Evolutionary conservation across 2,888 invertebrate genomes (phyloP), one percentile per base, ranked within the genome.

Genomic region (Drosophila emarginata): DNA sequence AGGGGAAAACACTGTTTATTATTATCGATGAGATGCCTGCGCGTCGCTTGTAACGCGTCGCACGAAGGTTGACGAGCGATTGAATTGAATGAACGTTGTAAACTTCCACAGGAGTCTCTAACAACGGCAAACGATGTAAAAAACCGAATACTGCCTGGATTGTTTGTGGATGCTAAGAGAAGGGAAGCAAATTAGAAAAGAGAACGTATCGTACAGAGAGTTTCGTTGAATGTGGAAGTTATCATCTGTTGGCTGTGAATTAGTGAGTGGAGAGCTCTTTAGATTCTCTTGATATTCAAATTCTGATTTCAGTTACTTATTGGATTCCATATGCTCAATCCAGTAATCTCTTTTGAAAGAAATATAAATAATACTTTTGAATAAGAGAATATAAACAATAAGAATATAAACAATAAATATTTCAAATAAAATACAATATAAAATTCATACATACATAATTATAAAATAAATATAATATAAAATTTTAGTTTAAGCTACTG

Each of bases 1-100:
- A 52, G n/a, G 61, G 36, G 12, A 4, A 45, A 45, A 45, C 14
- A n/a, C 9, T 60, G 32, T 26, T 5, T 14, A 40, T 12, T 21
- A 23, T 21, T 36, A 50, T 32, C 54, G 53, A n/a, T 40, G 23
- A 45, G 18, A 45, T 28, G 26, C 15, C 66, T 76, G 66, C 39
- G 28, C 66, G 71, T 67, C 64, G 76, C 66, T 68, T 87, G 88
- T 85, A 87, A 87, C 87, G 80, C 74, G 78, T 77, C 74, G 84
- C 74, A 88, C 87, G 88, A 86, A 86, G 86, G 87, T 82, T 86
- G 77, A 82, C 80, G 86, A 87, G 75, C 87, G 77, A 88, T 86
- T 87, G 87, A 87, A 79, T 68, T 74, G 77, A 79, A 76, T 74
- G 74, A 79, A 64, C 57, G 71, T 68, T 83, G 79, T 81, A 81